Conservation (phyloP, 1,140 invertebrate genomes). For the Heliconius himera region DNA sequence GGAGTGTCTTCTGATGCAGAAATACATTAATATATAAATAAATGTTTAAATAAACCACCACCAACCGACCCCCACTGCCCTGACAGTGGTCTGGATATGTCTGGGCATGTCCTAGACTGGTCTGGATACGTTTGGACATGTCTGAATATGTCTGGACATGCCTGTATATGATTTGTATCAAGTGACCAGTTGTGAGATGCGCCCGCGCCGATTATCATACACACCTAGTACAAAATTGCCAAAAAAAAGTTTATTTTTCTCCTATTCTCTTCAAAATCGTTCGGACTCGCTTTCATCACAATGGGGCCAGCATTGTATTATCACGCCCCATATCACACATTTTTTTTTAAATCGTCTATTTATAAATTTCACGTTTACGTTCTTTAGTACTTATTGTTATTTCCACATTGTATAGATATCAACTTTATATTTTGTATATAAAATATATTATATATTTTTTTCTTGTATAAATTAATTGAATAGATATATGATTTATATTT, state of each 20-base stretch:
- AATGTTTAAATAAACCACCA: background rate
- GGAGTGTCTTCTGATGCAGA: constrained; percentile 33
- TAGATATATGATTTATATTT: constrained; percentile 67
- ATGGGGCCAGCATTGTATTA: constrained; percentile 31
- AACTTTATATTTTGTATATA: constrained; percentile 79
- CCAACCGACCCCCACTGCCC: constrained; percentile 33
- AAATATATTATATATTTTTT: constrained; percentile 54
- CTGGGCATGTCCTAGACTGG: background rate
- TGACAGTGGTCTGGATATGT: constrained; percentile 9
- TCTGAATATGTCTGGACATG: background rate
- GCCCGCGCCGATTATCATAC: constrained; percentile 52
- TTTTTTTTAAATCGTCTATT: constrained; percentile 28
- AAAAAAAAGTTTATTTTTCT: constrained; percentile 68
- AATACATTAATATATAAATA: constrained; percentile 6
- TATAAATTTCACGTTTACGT: constrained; percentile 40
- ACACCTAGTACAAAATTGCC: constrained; percentile 80
- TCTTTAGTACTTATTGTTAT: constrained; percentile 74
- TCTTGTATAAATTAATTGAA: constrained; percentile 76
- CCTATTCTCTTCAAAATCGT: constrained; percentile 39
- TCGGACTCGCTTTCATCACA: constrained; percentile 48
- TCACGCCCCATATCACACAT: constrained; percentile 11
- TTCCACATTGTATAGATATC: constrained; percentile 74
- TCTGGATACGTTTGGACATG: background rate
- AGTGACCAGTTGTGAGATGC: constrained; percentile 46
- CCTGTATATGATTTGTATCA: constrained; percentile 6